Conservation (phyloP, 2,113 vertebrate genomes). For the Chionodraco myersi region DNA sequence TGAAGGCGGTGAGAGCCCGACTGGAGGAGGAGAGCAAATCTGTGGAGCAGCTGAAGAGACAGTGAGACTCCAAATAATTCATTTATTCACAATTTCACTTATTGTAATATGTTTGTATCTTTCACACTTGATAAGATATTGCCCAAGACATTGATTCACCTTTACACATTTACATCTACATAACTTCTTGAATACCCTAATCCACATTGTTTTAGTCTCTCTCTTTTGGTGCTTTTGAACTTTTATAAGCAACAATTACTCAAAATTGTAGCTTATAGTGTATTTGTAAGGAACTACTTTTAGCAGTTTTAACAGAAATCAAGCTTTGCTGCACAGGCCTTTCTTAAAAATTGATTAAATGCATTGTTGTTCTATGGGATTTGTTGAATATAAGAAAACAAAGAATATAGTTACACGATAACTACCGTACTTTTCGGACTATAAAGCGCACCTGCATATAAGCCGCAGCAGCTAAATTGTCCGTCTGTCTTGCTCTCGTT, state of each 20-base stretch:
- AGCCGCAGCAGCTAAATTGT: too few species aligned
- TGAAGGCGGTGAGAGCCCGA: constrained; percentile 96
- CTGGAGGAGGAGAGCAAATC: constrained; percentile 97
- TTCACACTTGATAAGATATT: too few species aligned
- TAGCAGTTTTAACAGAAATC: too few species aligned
- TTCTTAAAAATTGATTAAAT: neutral
- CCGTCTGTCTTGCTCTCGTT: too few species aligned
- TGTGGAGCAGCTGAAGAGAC: constrained; percentile 98
- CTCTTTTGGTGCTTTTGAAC: neutral
- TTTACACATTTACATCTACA: neutral
- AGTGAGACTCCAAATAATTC: constrained; percentile 85
- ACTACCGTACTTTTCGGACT: too few species aligned
- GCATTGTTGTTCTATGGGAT: neutral
- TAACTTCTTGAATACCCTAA: neutral
- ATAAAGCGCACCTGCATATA: too few species aligned
- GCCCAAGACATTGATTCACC: neutral
- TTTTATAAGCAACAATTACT: too few species aligned
- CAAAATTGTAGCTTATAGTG: too few species aligned
- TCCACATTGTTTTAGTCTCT: neutral
- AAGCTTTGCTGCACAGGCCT: neutral
- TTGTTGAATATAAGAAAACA: neutral
- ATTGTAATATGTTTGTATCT: neutral
- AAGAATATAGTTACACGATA: neutral
- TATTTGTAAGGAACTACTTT: too few species aligned
- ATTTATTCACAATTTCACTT: neutral